These are phyloP conservation scores for Clivina fossor DNA, from an alignment of 2,888 invertebrate genomes.

Conservation along the genomic window DNA sequence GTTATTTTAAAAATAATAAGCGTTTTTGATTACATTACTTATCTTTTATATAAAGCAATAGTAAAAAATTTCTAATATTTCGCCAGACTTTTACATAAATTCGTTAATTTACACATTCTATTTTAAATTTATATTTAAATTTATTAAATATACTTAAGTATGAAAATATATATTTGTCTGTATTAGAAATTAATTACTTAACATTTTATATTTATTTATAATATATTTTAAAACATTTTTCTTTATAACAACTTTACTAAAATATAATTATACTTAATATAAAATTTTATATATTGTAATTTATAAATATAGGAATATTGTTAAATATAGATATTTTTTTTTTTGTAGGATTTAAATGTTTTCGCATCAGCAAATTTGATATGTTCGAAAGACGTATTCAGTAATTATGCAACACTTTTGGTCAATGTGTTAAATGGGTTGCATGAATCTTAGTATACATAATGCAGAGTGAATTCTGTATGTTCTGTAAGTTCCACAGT, in stretches of 20 bases:
- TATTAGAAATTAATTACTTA: background rate
- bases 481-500: no score
- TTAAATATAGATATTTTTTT: background rate
- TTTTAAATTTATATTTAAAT: background rate
- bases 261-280: background rate
- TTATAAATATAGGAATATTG: background rate
- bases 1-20: no score
- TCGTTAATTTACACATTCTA: conserved; percentile 5
- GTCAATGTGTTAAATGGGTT: no score
- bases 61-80: no score
- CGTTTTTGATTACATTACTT: no score
- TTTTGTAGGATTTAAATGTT: background rate
- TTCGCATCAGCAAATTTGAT: no score
- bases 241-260: background rate
- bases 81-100: no score
- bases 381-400: no score
- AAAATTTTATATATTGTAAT: background rate
- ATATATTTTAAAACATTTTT: conserved; percentile 3
- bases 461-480: no score
- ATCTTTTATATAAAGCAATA: no score
- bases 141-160: background rate
- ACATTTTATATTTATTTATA: background rate
- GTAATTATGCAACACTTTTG: no score
- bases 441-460: no score
- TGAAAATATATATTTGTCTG: background rate